Conservation (phyloP, 2,888 invertebrate genomes). For the Rhorus exstirpatorius region DNA sequence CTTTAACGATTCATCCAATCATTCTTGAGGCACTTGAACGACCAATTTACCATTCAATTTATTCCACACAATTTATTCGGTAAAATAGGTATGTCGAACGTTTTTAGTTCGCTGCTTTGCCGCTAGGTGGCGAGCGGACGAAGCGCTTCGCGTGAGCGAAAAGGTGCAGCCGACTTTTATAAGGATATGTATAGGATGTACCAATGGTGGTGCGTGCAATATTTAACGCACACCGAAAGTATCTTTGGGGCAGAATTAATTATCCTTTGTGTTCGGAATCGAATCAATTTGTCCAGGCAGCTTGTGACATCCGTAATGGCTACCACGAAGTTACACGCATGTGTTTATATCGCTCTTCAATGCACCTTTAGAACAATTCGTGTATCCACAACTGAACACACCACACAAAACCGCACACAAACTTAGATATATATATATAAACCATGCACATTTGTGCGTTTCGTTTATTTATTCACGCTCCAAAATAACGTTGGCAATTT, state of each 20-base stretch:
- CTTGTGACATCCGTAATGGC: conserved; percentile 9
- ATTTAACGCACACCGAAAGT: background rate
- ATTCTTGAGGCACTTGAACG: too few relatives aligned
- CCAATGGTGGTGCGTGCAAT: background rate
- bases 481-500: conserved; percentile 60
- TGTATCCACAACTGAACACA: background rate
- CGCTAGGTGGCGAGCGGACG: background rate
- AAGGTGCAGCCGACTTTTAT: background rate
- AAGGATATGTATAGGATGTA: too few relatives aligned
- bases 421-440: background rate
- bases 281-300: background rate
- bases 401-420: background rate
- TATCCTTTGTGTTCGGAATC: background rate
- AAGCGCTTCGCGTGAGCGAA: background rate
- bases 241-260: background rate
- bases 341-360: conserved; percentile 43
- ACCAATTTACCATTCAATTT: background rate
- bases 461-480: conserved; percentile 60
- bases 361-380: conserved; percentile 25
- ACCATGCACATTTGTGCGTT: conserved; percentile 25
- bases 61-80: background rate
- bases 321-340: background rate
- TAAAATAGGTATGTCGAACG: background rate
- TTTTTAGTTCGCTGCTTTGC: background rate
- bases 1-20: background rate